Conservation (phyloP, 2,888 invertebrate genomes). For the Drosophila neotestacea region DNA sequence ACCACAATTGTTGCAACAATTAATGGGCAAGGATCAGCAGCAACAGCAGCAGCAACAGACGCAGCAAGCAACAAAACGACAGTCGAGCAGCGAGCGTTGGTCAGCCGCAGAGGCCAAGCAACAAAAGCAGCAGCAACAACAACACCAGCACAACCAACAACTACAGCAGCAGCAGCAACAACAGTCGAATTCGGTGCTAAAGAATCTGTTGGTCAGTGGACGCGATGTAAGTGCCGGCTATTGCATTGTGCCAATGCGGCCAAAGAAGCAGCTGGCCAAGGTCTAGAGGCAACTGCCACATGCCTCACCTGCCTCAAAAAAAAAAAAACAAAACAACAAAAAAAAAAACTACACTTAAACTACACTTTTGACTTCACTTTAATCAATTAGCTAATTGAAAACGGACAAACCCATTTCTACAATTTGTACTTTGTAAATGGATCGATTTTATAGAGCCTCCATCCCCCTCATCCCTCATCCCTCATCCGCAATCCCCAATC, state of each 20-base stretch:
- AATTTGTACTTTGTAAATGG: slow-evolving; percentile 84
- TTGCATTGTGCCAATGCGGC: slow-evolving; percentile 91
- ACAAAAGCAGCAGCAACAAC: slow-evolving; percentile 84
- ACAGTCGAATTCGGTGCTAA: slow-evolving; percentile 89
- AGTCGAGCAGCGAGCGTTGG: slow-evolving; percentile 57
- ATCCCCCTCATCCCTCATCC: not conserved
- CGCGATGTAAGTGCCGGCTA: slow-evolving; percentile 97
- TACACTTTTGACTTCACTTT: slow-evolving; percentile 37
- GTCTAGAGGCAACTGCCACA: slow-evolving; percentile 72
- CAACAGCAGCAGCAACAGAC: slow-evolving; percentile 82
- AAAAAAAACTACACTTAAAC: slow-evolving; percentile 25
- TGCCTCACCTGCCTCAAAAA: slow-evolving; percentile 26
- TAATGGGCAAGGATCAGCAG: slow-evolving; percentile 86
- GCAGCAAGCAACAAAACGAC: slow-evolving; percentile 85
- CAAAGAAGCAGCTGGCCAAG: slow-evolving; percentile 85
- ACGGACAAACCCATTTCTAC: slow-evolving; percentile 72
- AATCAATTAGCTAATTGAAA: slow-evolving; percentile 28
- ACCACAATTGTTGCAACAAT: slow-evolving; percentile 87
- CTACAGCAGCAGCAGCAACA: slow-evolving; percentile 83
- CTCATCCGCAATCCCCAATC: not conserved
- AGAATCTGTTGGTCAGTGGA: slow-evolving; percentile 97
- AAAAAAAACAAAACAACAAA: too few relatives aligned
- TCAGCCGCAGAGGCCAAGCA: slow-evolving; percentile 72
- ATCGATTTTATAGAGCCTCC: slow-evolving; percentile 83
- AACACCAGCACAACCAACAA: slow-evolving; percentile 82